Evolutionary conservation across 2,113 vertebrate genomes (phyloP), one percentile per base, ranked within the genome.

Genomic region (Galeopterus variegatus): DNA sequence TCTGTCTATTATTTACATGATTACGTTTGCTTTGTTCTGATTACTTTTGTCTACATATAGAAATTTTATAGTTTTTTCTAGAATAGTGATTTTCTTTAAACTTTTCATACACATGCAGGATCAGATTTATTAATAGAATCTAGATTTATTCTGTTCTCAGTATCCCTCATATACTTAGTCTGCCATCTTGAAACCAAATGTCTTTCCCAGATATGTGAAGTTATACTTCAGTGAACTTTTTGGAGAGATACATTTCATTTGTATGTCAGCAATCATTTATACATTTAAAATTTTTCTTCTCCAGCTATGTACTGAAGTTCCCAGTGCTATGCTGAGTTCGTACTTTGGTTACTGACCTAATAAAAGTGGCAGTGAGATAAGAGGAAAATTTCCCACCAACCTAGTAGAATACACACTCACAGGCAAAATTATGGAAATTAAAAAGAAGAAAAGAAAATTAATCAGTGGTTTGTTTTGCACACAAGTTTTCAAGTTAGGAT

Each of bases 161-260:
- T 92, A 70, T 96, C n/a, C 56, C 15, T 82, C 33, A 8, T 77
- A 60, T 81, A 54, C 5, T 36, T 92, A 76, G 87, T 4, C 36
- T 80, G 84, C 58, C 96, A 97, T 97, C 97, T 98, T 97, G 97
- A 97, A 98, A 70, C 95, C 97, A 98, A 97, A 97, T 97, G 97
- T 97, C 75, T 95, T 90, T 87, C 87, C 50, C 86, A 96, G 75
- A 93, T 94, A 87, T 84, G 36, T 64, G 86, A 83, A 75, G 67
- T 93, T 94, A 95, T 50, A 77, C 79, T 76, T 92, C 8, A 2
- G 79, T 92, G 89, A 96, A 96, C 65, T 95, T 97, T 96, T 23
- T 1, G 24, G 13, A 17, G 4, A 96, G 80, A 80, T 80, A 77
- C 15, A 89, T 92, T 96, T 96, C 92, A 83, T 60, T 93, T 54